phyloP scores from a whole-genome alignment of 2,113 vertebrate species.

The Ancistrus triradiatus region DNA sequence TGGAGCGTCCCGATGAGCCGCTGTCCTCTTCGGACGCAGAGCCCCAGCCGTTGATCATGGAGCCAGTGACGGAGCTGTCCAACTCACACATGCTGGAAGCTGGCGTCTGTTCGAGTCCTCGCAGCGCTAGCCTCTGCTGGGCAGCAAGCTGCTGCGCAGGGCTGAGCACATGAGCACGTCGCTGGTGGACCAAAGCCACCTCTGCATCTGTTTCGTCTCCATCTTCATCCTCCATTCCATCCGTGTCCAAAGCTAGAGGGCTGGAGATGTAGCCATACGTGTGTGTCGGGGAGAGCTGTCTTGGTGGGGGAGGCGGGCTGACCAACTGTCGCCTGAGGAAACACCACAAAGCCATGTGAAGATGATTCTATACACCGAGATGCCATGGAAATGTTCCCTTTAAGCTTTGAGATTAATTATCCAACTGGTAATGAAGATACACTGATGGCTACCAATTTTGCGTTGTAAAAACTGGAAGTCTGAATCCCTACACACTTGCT shows the following conservation, averaged over 20 bases:
- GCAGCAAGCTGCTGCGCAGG: conserved; percentile 61
- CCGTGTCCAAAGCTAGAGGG: conserved; percentile 90
- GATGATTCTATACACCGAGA: no score
- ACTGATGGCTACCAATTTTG: no score
- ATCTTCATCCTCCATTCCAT: conserved; percentile 76
- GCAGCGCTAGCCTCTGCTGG: conserved; percentile 80
- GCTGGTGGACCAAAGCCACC: conserved; percentile 85
- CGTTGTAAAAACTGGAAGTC: no score
- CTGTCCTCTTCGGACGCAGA: conserved; percentile 97
- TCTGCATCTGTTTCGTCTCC: conserved; percentile 84
- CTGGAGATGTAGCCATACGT: conserved; percentile 95
- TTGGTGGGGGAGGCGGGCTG: conserved; percentile 87
- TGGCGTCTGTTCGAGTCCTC: conserved; percentile 92
- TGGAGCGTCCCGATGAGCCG: conserved; percentile 93
- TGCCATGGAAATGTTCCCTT: no score
- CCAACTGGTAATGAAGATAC: no score
- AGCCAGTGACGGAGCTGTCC: conserved; percentile 97
- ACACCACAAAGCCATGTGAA: background rate
- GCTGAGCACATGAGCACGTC: conserved; percentile 67
- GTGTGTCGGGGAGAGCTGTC: conserved; percentile 88
- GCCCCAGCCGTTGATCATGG: conserved; percentile 99
- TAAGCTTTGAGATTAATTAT: no score
- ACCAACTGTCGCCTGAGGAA: conserved; percentile 79
- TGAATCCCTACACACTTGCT: no score
- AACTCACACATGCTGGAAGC: conserved; percentile 95